Percentiles rank a stretch among this genome's conserved stretches.
Conservation (phyloP, 2,113 vertebrate species). For the Entosphenus tridentatus region DNA sequence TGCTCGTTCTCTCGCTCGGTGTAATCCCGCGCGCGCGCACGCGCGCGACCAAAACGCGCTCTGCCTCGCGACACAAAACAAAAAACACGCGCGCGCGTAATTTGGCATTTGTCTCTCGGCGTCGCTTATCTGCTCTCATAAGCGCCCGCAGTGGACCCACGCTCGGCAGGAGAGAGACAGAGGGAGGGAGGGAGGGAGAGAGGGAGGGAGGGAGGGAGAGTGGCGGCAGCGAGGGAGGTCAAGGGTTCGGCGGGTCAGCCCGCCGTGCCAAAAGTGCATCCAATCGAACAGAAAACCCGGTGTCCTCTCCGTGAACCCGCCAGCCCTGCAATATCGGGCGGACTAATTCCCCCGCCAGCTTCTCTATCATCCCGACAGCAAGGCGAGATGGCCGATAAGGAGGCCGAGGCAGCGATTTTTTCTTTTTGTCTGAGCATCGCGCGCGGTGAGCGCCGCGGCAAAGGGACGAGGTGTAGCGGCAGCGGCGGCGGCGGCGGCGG, state of each 20-base stretch:
- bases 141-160: too few species aligned
- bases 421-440: background rate
- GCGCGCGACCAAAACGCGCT: too few species aligned
- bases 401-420: background rate
- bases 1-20: too few species aligned
- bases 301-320: constrained; percentile 4
- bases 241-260: constrained; percentile 5
- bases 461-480: background rate
- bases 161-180: too few species aligned
- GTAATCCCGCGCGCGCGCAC: too few species aligned
- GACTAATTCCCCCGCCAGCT: background rate
- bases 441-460: background rate
- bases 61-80: too few species aligned
- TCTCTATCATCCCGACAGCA: constrained; percentile 4
- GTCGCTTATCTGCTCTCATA: too few species aligned
- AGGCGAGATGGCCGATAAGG: background rate
- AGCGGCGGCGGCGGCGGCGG: background rate
- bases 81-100: too few species aligned
- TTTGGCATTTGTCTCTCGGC: too few species aligned
- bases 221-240: constrained; percentile 4
- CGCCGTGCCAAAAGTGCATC: constrained; percentile 5
- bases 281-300: constrained; percentile 5
- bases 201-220: background rate
- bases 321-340: too few species aligned
- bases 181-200: too few species aligned